Conservation (phyloP, 2,113 vertebrate genomes). For the Pomatorhinus ruficollis region DNA sequence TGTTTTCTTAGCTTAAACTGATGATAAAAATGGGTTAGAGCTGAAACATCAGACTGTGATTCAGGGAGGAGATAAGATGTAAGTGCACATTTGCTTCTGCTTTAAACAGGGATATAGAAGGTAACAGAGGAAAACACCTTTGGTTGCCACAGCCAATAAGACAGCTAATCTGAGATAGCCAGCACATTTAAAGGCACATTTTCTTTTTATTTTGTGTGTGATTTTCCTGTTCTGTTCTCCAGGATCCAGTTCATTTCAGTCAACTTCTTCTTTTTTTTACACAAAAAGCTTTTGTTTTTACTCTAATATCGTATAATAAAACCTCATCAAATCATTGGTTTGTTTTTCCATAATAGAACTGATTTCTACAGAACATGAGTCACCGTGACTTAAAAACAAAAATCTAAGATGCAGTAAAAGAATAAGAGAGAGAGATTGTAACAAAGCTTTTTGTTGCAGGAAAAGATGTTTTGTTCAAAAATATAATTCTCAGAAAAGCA, state of each 20-base stretch:
- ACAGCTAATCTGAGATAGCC: neutral
- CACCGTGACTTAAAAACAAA: neutral
- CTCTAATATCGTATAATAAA: neutral
- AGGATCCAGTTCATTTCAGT: neutral
- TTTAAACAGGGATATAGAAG: neutral
- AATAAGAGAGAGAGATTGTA: neutral
- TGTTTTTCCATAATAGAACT: neutral
- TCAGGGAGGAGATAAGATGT: accelerated
- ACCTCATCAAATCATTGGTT: neutral
- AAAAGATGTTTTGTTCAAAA: neutral
- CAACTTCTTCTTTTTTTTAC: neutral
- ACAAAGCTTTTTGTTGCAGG: neutral
- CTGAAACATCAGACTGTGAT: neutral
- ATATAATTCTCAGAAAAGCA: neutral
- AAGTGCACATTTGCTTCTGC: neutral
- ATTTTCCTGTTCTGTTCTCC: neutral
- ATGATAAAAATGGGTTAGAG: neutral
- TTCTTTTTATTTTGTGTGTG: neutral
- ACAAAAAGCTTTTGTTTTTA: neutral
- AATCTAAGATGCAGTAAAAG: neutral
- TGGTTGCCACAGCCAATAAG: neutral
- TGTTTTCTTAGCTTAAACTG: neutral
- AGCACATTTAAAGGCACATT: neutral
- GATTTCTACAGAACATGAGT: neutral
- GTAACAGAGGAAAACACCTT: neutral